A percentile compares a stretch with the other conserved stretches of the same genome.
Evolutionary conservation across 2,113 vertebrate genomes (phyloP).

Genomic region (Sinocyclocheilus anophthalmus): DNA sequence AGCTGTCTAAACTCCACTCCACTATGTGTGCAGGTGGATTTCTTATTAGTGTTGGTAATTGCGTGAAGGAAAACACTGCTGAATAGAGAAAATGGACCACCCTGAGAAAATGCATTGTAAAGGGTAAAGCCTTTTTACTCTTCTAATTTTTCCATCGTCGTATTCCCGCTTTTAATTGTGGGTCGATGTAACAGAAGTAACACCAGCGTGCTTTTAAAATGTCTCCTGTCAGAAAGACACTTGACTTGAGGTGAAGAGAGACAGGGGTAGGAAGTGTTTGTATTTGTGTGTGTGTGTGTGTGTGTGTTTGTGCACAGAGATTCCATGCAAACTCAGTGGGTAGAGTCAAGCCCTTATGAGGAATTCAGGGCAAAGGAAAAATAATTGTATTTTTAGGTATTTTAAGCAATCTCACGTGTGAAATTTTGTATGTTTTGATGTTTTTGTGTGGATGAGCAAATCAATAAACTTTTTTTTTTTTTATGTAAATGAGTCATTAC

Average conservation of each 20-base stretch:
- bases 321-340: background rate
- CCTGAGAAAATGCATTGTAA: background rate
- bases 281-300: background rate
- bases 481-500: background rate
- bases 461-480: conserved; percentile 51
- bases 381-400: conserved; percentile 24
- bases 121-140: background rate
- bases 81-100: conserved; percentile 10
- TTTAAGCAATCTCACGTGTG: conserved; percentile 2
- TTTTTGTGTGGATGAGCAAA: conserved; percentile 28
- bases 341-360: background rate
- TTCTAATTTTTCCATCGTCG: background rate
- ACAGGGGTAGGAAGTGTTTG: background rate
- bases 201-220: background rate
- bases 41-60: background rate
- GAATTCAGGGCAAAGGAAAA: background rate
- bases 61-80: background rate
- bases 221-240: background rate
- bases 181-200: background rate
- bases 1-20: background rate
- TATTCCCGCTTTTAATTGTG: background rate
- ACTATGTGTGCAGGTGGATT: background rate
- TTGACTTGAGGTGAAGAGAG: background rate
- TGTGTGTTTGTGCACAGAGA: background rate
- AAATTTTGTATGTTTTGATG: conserved; percentile 31